Conservation (phyloP, 2,113 vertebrate species). For the Puma concolor region DNA sequence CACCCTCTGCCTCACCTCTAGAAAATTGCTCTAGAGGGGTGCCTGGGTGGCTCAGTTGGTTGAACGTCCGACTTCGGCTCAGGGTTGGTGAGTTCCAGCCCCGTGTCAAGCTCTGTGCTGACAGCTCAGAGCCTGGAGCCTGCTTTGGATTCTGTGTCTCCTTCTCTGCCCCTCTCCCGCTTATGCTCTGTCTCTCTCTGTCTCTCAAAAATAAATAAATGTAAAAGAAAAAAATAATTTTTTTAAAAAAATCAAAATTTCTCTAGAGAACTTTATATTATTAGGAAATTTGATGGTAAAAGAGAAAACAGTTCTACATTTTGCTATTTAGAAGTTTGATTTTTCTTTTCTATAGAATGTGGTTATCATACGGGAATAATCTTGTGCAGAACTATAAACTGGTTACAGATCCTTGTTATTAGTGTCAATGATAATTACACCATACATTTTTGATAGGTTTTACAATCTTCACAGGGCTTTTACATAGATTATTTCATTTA, state of each 20-base stretch:
- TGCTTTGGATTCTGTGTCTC: too few relatives aligned
- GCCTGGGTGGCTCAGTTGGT: too few relatives aligned
- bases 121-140: too few relatives aligned
- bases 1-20: neutral
- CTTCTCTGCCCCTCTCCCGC: too few relatives aligned
- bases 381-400: constrained; percentile 33
- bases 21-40: neutral
- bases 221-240: too few relatives aligned
- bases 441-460: constrained; percentile 14
- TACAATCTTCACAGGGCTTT: neutral
- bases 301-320: neutral
- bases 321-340: neutral
- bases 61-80: too few relatives aligned
- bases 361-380: constrained; percentile 27
- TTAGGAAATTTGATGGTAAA: constrained; percentile 9
- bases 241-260: neutral
- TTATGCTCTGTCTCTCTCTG: too few relatives aligned
- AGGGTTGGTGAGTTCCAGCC: too few relatives aligned
- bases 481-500: neutral
- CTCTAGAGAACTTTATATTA: neutral
- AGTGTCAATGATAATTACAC: constrained; percentile 38
- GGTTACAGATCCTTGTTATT: constrained; percentile 49
- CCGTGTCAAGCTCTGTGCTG: too few relatives aligned
- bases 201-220: too few relatives aligned
- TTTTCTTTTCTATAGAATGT: constrained; percentile 27